A percentile compares a stretch with the other conserved stretches of the same genome.
Evolutionary conservation across 2,888 invertebrate genomes (phyloP).

Genomic region (Drosophila kuntzei): DNA sequence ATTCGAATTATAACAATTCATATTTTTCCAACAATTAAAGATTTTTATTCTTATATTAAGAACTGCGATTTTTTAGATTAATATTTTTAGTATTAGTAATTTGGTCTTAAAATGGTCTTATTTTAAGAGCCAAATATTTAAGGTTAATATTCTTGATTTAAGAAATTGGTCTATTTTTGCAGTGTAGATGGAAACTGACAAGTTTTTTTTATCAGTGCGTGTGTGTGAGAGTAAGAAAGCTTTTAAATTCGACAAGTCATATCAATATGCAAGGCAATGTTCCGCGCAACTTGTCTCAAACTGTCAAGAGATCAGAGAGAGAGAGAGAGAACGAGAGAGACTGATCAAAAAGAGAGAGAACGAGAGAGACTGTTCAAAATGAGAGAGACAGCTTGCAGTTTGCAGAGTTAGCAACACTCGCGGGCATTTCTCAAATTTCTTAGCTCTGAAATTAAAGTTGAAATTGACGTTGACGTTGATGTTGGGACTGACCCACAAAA

Average conservation of each 20-base stretch:
- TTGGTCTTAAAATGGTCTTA: too few relatives aligned
- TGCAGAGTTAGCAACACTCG: constrained; percentile 9
- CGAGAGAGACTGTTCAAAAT: background rate
- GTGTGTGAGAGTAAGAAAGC: background rate
- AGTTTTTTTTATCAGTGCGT: too few relatives aligned
- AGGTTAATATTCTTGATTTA: too few relatives aligned
- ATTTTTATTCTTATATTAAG: too few relatives aligned
- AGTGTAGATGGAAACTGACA: constrained; percentile 32
- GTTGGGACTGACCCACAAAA: constrained; percentile 49
- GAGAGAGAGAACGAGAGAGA: background rate
- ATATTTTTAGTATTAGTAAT: too few relatives aligned
- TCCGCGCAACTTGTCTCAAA: constrained; percentile 1
- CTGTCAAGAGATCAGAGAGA: background rate
- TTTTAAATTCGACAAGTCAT: constrained; percentile 13
- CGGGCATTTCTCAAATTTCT: constrained; percentile 10
- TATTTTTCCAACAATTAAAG: too few relatives aligned
- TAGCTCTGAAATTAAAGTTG: background rate
- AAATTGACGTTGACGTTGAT: constrained; percentile 1
- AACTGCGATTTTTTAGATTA: too few relatives aligned
- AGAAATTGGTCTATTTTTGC: too few relatives aligned
- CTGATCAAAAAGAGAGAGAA: too few relatives aligned
- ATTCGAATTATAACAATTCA: too few relatives aligned
- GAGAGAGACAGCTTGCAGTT: background rate
- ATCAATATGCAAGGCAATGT: constrained; percentile 19
- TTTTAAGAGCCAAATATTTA: too few relatives aligned